phyloP scores from a whole-genome alignment of 2,888 invertebrate species.

The Dione juno region DNA sequence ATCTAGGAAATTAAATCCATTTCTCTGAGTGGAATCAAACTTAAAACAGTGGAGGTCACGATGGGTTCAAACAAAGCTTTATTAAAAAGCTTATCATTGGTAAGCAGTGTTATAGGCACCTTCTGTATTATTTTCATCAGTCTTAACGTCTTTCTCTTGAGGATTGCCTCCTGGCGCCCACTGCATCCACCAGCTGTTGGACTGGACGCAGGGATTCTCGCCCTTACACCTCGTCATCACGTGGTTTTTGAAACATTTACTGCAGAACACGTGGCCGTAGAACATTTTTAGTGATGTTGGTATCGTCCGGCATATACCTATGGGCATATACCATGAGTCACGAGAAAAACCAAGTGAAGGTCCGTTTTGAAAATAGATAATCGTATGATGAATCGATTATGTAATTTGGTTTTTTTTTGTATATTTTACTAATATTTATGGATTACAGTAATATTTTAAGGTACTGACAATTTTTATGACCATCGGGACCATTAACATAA shows the following conservation, averaged over 20 bases:
- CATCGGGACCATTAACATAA: too few relatives aligned
- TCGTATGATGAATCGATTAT: too few relatives aligned
- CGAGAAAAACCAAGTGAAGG: too few relatives aligned
- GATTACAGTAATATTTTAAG: not conserved
- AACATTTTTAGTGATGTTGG: slow-evolving; percentile 74
- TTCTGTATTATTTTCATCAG: slow-evolving; percentile 20
- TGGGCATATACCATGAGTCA: slow-evolving; percentile 63
- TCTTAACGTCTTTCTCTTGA: slow-evolving; percentile 45
- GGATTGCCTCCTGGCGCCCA: slow-evolving; percentile 64
- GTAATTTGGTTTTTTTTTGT: too few relatives aligned
- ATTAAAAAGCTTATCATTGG: too few relatives aligned
- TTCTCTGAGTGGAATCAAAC: too few relatives aligned
- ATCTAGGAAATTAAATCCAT: too few relatives aligned
- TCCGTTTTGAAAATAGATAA: too few relatives aligned
- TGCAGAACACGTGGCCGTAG: slow-evolving; percentile 77
- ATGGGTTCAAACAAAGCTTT: too few relatives aligned
- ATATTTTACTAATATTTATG: not conserved
- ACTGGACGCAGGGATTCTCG: slow-evolving; percentile 61
- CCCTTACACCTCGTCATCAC: slow-evolving; percentile 66
- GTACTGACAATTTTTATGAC: too few relatives aligned
- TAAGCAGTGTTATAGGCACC: not conserved
- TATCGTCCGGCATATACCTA: slow-evolving; percentile 72
- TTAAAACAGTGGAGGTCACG: too few relatives aligned
- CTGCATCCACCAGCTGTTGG: slow-evolving; percentile 75
- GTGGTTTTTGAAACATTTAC: slow-evolving; percentile 71